A percentile compares a stretch with the other conserved stretches of the same genome.
Evolutionary conservation across 2,888 invertebrate species (phyloP).

Genomic region (Malthinus flaveolus): DNA sequence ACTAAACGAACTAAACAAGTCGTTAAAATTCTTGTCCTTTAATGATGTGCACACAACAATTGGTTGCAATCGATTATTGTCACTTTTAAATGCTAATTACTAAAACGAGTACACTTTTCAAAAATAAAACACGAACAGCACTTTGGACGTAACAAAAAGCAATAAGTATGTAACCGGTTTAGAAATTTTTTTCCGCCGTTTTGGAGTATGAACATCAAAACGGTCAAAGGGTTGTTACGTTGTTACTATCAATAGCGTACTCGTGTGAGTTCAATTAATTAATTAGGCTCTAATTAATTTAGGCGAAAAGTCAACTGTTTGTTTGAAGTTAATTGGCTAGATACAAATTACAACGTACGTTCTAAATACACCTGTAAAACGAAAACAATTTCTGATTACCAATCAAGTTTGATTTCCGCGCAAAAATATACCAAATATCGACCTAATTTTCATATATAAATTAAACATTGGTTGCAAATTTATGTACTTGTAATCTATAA

Average conservation of each 20-base stretch:
- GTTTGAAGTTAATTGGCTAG: not conserved
- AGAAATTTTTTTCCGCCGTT: too few species aligned
- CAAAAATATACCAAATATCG: too few species aligned
- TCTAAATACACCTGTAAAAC: not conserved
- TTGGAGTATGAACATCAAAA: too few species aligned
- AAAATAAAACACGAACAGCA: too few species aligned
- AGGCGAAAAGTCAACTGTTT: conserved; percentile 4
- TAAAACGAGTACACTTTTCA: not conserved
- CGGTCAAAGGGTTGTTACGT: not conserved
- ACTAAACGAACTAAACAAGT: conserved; percentile 26
- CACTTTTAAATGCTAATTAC: conserved; percentile 22
- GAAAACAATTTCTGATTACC: too few species aligned
- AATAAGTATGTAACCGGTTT: too few species aligned
- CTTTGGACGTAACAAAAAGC: too few species aligned
- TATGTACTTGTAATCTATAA: too few species aligned
- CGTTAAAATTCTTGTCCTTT: conserved; percentile 28
- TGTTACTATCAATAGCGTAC: not conserved
- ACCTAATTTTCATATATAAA: too few species aligned
- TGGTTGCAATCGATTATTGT: conserved; percentile 26
- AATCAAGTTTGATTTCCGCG: too few species aligned
- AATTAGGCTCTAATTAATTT: conserved; percentile 2
- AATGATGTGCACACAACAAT: conserved; percentile 26
- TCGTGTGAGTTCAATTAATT: conserved; percentile 1
- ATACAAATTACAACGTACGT: not conserved
- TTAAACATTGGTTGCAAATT: too few species aligned